Base-by-base conservation (phyloP, 1,140 invertebrate species). In the Drosophila yakuba region DNA sequence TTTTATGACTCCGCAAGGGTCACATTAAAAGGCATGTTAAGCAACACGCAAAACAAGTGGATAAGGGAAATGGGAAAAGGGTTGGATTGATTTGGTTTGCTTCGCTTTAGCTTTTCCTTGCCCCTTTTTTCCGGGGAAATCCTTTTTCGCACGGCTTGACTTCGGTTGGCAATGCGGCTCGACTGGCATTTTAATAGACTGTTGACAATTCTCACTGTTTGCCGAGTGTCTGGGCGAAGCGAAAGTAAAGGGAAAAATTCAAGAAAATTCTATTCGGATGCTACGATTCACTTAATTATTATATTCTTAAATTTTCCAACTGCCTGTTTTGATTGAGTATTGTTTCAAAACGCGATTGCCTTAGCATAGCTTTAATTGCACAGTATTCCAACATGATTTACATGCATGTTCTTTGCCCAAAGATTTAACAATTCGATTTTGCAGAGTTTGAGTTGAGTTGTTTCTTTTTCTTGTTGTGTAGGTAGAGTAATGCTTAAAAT, bases 1-100 rank as follows among this genome's bases (percentile, higher is more conserved):
- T 81, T 91, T 91, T 91, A 91, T 89, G 83, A 73, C 64, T 74
- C 83, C 88, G 72, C 88, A 91, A 88, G 88, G 88, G 89, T 89
- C 89, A 91, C 89, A 91, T 91, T 91, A 91, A 91, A 89, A 84
- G 68, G 71, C 88, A 91, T 90, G 86, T 81, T 81, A 74, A 63
- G 55, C 60, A 86, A 86, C 74, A 81, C 45, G 32, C 62, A 56
- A 10, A 39, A 74, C 64, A 83, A 85, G 55, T 44, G 47, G 60
- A 48, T 64, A 50, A 64, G 20, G 60, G 41, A 35, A 35, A 45
- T 35, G 50, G 39, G 39, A 39, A 43, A 51, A 41, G 60, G 14
- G 38, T 25, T 15, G 39, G 50, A 20, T 43, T 45, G 57, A 10
- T 44, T 61, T 25, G 35, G 48, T 43, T 60, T 23, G 11, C 14